phyloP scores from a whole-genome alignment of 2,888 invertebrate species.

The Coecobrya sp. region DNA sequence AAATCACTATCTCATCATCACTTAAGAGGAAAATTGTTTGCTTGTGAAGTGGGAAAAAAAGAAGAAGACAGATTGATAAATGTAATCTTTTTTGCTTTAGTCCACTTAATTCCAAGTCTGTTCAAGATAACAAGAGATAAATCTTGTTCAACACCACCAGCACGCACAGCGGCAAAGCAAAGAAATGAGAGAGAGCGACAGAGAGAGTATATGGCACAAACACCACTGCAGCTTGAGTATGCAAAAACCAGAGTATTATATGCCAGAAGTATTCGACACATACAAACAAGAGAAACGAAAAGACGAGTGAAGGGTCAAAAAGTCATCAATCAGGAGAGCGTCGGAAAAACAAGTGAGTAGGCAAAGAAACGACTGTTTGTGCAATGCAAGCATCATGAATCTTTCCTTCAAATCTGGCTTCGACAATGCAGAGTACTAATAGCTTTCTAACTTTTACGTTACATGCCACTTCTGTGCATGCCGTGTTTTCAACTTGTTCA shows the following conservation, averaged over 20 bases:
- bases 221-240: neutral
- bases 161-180: slow-evolving; percentile 1
- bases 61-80: slow-evolving; percentile 73
- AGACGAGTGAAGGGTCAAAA: slow-evolving; percentile 64
- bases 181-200: slow-evolving; percentile 36
- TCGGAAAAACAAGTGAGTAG: slow-evolving; percentile 50
- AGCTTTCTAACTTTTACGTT: neutral
- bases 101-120: slow-evolving; percentile 57
- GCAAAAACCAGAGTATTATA: neutral
- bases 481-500: neutral
- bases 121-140: slow-evolving; percentile 74
- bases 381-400: slow-evolving; percentile 2
- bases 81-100: slow-evolving; percentile 64
- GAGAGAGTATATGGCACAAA: neutral
- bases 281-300: slow-evolving; percentile 24
- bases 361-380: slow-evolving; percentile 38
- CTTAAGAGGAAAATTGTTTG: neutral
- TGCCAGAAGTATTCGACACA: neutral
- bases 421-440: neutral
- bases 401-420: neutral
- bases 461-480: neutral
- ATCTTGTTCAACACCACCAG: slow-evolving; percentile 66
- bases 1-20: slow-evolving; percentile 15
- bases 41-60: neutral
- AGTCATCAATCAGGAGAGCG: slow-evolving; percentile 75